Evolutionary conservation across 2,888 invertebrate species (phyloP).

Genomic region (Melikaiella ostensackeni): DNA sequence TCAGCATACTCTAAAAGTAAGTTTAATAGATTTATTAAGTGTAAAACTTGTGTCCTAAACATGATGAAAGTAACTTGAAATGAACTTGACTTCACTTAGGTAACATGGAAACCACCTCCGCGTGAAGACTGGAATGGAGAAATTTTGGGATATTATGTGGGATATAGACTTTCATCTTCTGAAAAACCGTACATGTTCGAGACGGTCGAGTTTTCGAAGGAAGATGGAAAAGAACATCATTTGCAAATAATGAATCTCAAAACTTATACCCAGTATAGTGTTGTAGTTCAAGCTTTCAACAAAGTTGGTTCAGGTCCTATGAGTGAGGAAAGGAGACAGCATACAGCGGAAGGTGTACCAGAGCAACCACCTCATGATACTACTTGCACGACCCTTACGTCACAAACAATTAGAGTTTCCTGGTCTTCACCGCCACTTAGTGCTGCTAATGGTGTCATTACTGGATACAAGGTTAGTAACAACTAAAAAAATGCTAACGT

Average conservation of each 20-base stretch:
- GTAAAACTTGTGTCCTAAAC: not conserved
- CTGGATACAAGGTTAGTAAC: conserved; percentile 88
- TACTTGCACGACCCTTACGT: conserved; percentile 94
- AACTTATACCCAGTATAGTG: conserved; percentile 97
- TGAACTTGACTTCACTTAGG: conserved; percentile 68
- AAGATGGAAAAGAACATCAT: conserved; percentile 94
- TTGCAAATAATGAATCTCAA: conserved; percentile 89
- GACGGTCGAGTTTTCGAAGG: conserved; percentile 93
- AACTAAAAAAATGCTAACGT: too few species aligned
- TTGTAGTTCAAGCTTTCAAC: conserved; percentile 96
- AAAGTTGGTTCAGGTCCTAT: conserved; percentile 95
- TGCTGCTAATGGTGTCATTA: conserved; percentile 95
- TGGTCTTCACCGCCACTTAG: conserved; percentile 96
- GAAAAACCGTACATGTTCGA: conserved; percentile 94
- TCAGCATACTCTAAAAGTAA: conserved; percentile 87
- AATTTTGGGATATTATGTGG: conserved; percentile 93
- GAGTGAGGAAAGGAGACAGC: conserved; percentile 92
- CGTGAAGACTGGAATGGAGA: conserved; percentile 96
- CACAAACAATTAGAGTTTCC: conserved; percentile 94
- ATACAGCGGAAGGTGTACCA: conserved; percentile 96
- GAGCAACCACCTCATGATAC: conserved; percentile 95
- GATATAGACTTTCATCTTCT: conserved; percentile 90
- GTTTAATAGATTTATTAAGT: not conserved
- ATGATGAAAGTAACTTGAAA: not conserved
- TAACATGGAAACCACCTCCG: conserved; percentile 94